Evolutionary conservation across 2,888 invertebrate species (phyloP), one percentile per base, ranked within the genome.

Genomic region (Unio pictorum): DNA sequence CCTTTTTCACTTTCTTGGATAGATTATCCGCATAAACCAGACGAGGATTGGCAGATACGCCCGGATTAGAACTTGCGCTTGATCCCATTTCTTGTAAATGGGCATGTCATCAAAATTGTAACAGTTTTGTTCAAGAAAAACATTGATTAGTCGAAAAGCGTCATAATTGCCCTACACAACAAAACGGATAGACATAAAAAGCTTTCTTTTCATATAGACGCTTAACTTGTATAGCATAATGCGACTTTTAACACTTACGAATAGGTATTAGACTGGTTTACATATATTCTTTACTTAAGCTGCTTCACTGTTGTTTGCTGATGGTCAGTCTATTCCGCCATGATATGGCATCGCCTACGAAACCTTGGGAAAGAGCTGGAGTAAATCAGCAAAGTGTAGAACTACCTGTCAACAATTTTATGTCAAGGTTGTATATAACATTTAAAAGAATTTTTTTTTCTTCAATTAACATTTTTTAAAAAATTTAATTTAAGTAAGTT

Each of bases 331-430:
- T 8, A 23, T 11, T 54, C 45, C 11, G 30, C 15, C 28, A n/a
- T 55, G 66, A 64, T 55, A 86, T 86, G 85, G 83, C 87, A 66
- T 81, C 88, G 66, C 88, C 88, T 63, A 74, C 76, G 18, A 88
- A 88, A 81, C 88, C 88, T n/a, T 88, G 88, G 88, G 88, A 88
- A 77, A 85, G 78, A 77, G 74, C 82, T 61, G 87, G 85, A 23
- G 78, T 84, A 55, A 84, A 83, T 75, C 78, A 79, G 61, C 85
- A 84, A 74, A 80, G 73, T 73, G 80, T 74, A 26, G 78, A 78
- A 5, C 61, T 67, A 26, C 58, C 74, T 20, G 76, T 79, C 7
- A 63, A 74, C 55, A 81, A 81, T 68, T 79, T 74, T 28, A 85
- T 86, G 86, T 84, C 86, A 55, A 75, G 85, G 87, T 87, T 76